Percentiles rank a stretch among this genome's conserved stretches.
phyloP scores from a whole-genome alignment of 2,797 vertebrate species.

The Phalanger gymnotis region DNA sequence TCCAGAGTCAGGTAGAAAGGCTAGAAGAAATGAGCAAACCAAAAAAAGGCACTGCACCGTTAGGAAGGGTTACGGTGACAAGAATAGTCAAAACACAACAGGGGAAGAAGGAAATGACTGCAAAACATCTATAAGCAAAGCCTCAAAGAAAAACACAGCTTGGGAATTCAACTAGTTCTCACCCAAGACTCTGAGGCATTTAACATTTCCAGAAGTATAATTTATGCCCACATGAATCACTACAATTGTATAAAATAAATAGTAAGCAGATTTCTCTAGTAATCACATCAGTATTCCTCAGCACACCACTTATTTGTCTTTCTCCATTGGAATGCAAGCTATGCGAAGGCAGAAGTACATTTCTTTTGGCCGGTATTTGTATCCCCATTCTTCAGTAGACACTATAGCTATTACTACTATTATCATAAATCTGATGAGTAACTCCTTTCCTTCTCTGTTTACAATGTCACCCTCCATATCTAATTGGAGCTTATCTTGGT shows the following conservation, averaged over 20 bases:
- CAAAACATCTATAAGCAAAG: too few species aligned
- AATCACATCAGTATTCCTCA: neutral
- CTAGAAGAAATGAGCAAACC: too few species aligned
- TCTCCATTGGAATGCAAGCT: neutral
- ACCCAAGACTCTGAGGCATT: neutral
- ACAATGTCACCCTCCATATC: neutral
- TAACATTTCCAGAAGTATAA: neutral
- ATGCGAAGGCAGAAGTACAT: neutral
- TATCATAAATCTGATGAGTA: neutral
- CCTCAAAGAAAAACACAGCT: too few species aligned
- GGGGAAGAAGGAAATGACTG: too few species aligned
- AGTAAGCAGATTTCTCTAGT: neutral
- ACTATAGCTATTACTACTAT: neutral
- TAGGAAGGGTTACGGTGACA: too few species aligned
- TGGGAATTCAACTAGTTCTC: too few species aligned
- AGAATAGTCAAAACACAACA: too few species aligned
- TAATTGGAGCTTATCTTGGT: neutral
- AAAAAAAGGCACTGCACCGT: too few species aligned
- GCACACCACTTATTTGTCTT: neutral
- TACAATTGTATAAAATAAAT: neutral
- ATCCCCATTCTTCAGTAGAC: neutral
- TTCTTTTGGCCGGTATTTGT: neutral
- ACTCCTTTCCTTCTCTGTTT: neutral
- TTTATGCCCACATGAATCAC: neutral
- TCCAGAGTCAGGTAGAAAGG: too few species aligned